Percentiles rank a stretch among this genome's conserved stretches.
These are phyloP conservation scores for Gorsachius magnificus DNA, from an alignment of 2,797 vertebrate species.

Conservation along the genomic window DNA sequence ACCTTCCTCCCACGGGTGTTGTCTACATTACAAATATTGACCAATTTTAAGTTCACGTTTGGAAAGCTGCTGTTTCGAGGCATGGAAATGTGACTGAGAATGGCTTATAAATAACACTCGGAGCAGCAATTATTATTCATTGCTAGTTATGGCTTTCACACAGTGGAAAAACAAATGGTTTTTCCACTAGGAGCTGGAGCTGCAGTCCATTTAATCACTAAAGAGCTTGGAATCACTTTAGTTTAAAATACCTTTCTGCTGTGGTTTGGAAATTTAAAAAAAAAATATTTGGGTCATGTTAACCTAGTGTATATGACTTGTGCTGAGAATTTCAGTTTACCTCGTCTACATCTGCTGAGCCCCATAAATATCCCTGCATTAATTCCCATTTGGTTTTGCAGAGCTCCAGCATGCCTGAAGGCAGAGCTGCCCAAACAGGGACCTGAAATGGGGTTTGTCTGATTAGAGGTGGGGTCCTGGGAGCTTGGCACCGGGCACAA, in stretches of 20 bases:
- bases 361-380: neutral
- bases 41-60: slow-evolving; percentile 37
- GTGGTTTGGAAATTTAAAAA: slow-evolving; percentile 38
- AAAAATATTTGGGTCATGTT: slow-evolving; percentile 44
- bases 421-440: neutral
- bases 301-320: slow-evolving; percentile 12
- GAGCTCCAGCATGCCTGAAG: neutral
- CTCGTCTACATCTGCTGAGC: neutral
- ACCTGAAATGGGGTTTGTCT: neutral
- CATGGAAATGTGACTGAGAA: slow-evolving; percentile 51
- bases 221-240: slow-evolving; percentile 48
- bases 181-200: slow-evolving; percentile 57
- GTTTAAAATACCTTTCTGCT: slow-evolving; percentile 62
- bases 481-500: neutral
- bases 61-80: slow-evolving; percentile 46
- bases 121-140: slow-evolving; percentile 59
- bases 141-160: slow-evolving; percentile 61
- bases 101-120: slow-evolving; percentile 55
- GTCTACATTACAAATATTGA: slow-evolving; percentile 54
- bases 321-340: neutral
- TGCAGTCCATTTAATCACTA: slow-evolving; percentile 29
- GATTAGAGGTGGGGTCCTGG: neutral
- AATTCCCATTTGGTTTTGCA: neutral
- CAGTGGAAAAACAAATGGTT: slow-evolving; percentile 69
- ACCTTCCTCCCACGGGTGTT: slow-evolving; percentile 44